Percentiles rank a stretch among this genome's conserved stretches.
Evolutionary conservation across 2,113 vertebrate genomes (phyloP).

Genomic region (Seriola quinqueradiata): DNA sequence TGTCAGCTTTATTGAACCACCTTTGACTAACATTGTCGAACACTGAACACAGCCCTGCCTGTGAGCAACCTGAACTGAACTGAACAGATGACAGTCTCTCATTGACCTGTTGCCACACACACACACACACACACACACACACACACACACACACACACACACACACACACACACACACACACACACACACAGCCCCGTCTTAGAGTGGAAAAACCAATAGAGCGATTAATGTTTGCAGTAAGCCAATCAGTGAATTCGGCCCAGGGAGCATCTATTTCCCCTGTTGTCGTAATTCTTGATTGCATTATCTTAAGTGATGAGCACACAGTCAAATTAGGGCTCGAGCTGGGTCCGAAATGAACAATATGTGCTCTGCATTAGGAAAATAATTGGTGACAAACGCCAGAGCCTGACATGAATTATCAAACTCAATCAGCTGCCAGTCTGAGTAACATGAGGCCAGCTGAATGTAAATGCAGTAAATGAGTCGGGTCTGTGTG

Average conservation of each 20-base stretch:
- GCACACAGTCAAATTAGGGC: slow-evolving; percentile 23
- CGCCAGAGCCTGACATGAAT: slow-evolving; percentile 22
- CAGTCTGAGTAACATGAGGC: slow-evolving; percentile 16
- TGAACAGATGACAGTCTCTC: slow-evolving; percentile 33
- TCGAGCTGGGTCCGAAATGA: slow-evolving; percentile 29
- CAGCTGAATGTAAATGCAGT: slow-evolving; percentile 30
- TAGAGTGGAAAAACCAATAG: slow-evolving; percentile 60
- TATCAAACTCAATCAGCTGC: slow-evolving; percentile 25
- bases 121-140: no score
- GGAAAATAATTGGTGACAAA: slow-evolving; percentile 42
- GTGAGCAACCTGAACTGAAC: slow-evolving; percentile 15
- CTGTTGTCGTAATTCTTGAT: slow-evolving; percentile 59
- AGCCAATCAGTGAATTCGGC: slow-evolving; percentile 48
- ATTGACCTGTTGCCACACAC: slow-evolving; percentile 48
- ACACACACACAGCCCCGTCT: slow-evolving; percentile 8
- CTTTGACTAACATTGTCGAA: slow-evolving; percentile 19
- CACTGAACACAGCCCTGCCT: slow-evolving; percentile 23
- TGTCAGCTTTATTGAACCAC: slow-evolving; percentile 33
- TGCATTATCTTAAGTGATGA: slow-evolving; percentile 51
- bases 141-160: background rate
- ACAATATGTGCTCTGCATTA: slow-evolving; percentile 28
- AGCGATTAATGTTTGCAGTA: slow-evolving; percentile 57
- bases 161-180: no score
- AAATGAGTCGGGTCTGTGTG: slow-evolving; percentile 28
- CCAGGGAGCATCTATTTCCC: slow-evolving; percentile 45